Evolutionary conservation across 2,888 invertebrate genomes (phyloP), one percentile per base, ranked within the genome.

Genomic region (Tetheella fluctuosa): DNA sequence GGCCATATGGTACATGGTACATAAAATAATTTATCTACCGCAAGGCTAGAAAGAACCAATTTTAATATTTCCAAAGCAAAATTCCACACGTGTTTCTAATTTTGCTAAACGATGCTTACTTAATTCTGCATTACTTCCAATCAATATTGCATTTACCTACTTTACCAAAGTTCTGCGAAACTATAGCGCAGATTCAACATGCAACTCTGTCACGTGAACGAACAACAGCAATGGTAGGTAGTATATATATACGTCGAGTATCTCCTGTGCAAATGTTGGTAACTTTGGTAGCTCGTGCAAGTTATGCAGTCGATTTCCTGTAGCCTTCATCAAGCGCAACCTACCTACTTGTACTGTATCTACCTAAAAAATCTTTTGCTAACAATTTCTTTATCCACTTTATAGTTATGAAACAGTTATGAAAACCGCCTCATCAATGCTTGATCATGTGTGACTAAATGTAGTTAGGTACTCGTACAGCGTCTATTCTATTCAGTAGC

Each of bases 281-380:
- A 81, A 76, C 73, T 75, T 64, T 55, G 28, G 58, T 20, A 48
- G 48, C 48, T 71, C 63, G 65, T 65, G 68, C 69, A 83, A 86
- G 83, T 86, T 85, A 77, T 79, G 81, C 83, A 81, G 80, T 79
- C 83, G 84, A 87, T 86, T 86, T 80, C 75, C 20, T 42, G 37
- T 13, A n/a, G n/a, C 39, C n/a, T 34, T 34, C 34, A 34, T 39
- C n/a, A 39, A n/a, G 39, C 39, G n/a, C 7, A 39, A 39, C n/a
- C n/a, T n/a, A n/a, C 39, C 1, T 39, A n/a, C 39, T n/a, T 34
- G n/a, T 39, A 39, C n/a, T n/a, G 4, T n/a, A 39, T 10, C 4
- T 39, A n/a, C 6, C n/a, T n/a, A n/a, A n/a, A n/a, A n/a, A n/a
- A n/a, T n/a, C n/a, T n/a, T n/a, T n/a, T n/a, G n/a, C n/a, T n/a